Percentiles rank a stretch among this genome's conserved stretches.
These are phyloP conservation scores for Leucopsar rothschildi DNA, from an alignment of 2,113 vertebrate genomes.

Conservation along the genomic window DNA sequence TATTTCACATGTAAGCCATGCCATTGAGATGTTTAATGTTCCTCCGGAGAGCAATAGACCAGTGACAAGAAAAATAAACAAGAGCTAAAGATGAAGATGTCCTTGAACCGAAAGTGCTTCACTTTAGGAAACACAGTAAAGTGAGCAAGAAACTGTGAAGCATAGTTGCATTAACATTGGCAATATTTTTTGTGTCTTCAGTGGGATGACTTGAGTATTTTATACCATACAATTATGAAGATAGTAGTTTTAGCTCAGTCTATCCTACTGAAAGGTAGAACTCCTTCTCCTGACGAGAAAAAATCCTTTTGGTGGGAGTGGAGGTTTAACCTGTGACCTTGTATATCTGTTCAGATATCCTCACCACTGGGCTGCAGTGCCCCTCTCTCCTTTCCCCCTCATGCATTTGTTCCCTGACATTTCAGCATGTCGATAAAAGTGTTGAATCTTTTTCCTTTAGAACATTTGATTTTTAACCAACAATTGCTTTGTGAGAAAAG, in stretches of 20 bases:
- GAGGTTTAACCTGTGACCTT: not conserved
- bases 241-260: not conserved
- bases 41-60: constrained; percentile 56
- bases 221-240: not conserved
- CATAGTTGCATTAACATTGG: constrained; percentile 30
- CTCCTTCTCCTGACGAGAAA: not conserved
- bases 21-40: constrained; percentile 56
- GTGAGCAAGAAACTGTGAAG: constrained; percentile 29
- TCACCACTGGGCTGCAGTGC: not conserved
- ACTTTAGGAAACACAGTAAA: constrained; percentile 49
- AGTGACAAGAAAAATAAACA: constrained; percentile 71
- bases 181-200: constrained; percentile 23
- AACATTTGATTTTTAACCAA: not conserved
- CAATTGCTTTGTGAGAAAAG: not conserved
- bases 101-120: constrained; percentile 61
- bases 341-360: not conserved
- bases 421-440: not conserved
- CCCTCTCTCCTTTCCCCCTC: not conserved
- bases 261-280: not conserved
- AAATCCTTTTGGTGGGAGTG: not conserved
- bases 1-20: constrained; percentile 48
- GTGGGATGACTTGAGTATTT: not conserved
- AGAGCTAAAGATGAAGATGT: constrained; percentile 61
- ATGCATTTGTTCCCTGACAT: not conserved
- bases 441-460: not conserved